phyloP scores from a whole-genome alignment of 2,888 invertebrate species.

The Adela reaumurella region DNA sequence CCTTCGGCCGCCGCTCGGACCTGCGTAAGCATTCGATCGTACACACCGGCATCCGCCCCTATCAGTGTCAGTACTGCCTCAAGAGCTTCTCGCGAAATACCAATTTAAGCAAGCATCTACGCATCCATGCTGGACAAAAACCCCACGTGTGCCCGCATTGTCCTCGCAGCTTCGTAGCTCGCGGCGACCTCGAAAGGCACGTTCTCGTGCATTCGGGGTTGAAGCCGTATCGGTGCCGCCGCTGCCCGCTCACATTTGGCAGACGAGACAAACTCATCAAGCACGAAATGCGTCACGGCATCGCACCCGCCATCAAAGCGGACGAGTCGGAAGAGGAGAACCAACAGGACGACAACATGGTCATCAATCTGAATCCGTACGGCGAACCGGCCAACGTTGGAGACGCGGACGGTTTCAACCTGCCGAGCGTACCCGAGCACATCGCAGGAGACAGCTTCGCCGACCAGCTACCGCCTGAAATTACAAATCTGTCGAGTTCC shows the following conservation, averaged over 20 bases:
- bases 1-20: conserved; percentile 67
- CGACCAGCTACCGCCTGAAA: conserved; percentile 30
- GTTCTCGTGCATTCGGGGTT: conserved; percentile 63
- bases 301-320: conserved; percentile 24
- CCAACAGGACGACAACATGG: conserved; percentile 46
- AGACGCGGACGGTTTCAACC: conserved; percentile 33
- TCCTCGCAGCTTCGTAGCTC: conserved; percentile 68
- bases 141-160: conserved; percentile 71
- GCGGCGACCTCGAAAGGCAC: conserved; percentile 64
- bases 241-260: conserved; percentile 64
- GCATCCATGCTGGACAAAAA: conserved; percentile 68
- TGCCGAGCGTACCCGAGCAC: conserved; percentile 50
- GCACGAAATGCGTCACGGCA: conserved; percentile 62
- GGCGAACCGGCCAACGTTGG: conserved; percentile 40
- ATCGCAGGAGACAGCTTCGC: conserved; percentile 48
- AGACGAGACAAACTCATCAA: conserved; percentile 65
- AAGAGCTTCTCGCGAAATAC: conserved; percentile 75
- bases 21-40: conserved; percentile 71
- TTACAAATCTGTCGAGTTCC: conserved; percentile 21
- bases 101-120: conserved; percentile 71
- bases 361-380: conserved; percentile 60
- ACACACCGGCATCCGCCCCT: conserved; percentile 73
- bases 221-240: conserved; percentile 63
- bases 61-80: conserved; percentile 66
- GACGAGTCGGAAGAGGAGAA: conserved; percentile 22